A percentile compares a stretch with the other conserved stretches of the same genome.
Evolutionary conservation across 2,888 invertebrate genomes (phyloP).

Genomic region (Rhagophthalmus giganteus): DNA sequence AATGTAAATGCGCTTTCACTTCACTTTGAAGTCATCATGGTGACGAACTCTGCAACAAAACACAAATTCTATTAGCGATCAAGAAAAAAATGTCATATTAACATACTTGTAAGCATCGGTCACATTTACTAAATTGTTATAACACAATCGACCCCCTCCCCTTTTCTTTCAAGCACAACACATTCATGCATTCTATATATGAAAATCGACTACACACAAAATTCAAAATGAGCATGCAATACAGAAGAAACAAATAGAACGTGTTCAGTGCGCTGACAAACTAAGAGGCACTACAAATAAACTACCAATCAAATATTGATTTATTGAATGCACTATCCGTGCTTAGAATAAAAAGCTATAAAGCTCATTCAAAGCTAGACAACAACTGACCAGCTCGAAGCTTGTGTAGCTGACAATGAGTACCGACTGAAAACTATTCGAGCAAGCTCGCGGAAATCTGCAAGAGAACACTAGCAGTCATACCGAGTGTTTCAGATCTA

Average conservation of each 20-base stretch:
- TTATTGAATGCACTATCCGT: constrained; percentile 22
- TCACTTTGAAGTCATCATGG: constrained; percentile 99
- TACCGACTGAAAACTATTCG: constrained; percentile 72
- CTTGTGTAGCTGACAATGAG: constrained; percentile 57
- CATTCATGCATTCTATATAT: no score
- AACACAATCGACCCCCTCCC: neutral
- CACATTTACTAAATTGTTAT: neutral
- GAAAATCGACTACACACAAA: neutral
- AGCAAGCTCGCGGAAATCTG: constrained; percentile 79
- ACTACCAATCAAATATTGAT: constrained; percentile 4
- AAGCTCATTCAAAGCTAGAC: constrained; percentile 42
- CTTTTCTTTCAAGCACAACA: no score
- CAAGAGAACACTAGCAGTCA: constrained; percentile 61
- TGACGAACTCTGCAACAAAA: constrained; percentile 89
- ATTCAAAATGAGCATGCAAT: no score
- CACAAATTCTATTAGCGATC: constrained; percentile 35
- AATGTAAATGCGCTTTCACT: constrained; percentile 66
- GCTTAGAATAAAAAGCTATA: constrained; percentile 25
- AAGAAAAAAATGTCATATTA: no score
- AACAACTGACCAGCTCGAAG: constrained; percentile 57
- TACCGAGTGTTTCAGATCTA: constrained; percentile 36
- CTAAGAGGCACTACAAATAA: constrained; percentile 9
- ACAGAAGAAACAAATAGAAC: neutral
- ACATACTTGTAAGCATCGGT: neutral
- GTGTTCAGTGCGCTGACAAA: constrained; percentile 1